These are phyloP conservation scores for Candidula unifasciata DNA, from an alignment of 2,888 invertebrate genomes.

Conservation along the genomic window DNA sequence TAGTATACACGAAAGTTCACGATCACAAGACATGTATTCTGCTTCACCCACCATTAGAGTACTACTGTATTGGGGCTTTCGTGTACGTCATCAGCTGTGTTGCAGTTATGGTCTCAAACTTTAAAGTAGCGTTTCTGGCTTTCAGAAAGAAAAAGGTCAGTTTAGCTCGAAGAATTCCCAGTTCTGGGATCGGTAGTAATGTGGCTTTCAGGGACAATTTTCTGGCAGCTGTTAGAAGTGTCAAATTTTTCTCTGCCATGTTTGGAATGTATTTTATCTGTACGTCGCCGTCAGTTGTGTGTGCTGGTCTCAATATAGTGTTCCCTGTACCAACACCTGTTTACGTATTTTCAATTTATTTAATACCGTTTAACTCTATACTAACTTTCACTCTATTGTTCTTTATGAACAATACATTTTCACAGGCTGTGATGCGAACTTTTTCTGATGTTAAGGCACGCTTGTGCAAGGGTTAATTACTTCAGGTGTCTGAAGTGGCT, in stretches of 20 bases:
- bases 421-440: neutral
- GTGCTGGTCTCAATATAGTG: neutral
- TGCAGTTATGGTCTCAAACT: neutral
- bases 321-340: neutral
- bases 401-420: neutral
- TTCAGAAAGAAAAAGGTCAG: neutral
- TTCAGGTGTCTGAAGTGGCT: no score
- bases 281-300: neutral
- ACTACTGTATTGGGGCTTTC: neutral
- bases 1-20: neutral
- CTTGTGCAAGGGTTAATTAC: neutral
- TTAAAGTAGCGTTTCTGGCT: conserved; percentile 10
- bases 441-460: neutral
- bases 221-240: neutral
- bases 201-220: neutral
- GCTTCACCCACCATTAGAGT: neutral
- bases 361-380: neutral
- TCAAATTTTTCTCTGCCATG: conserved; percentile 13
- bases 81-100: neutral
- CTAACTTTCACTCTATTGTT: neutral
- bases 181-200: neutral
- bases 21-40: neutral
- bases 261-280: neutral
- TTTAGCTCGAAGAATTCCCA: neutral
- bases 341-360: neutral